Evolutionary conservation across 2,888 invertebrate genomes (phyloP).

Genomic region (Brenthis ino): DNA sequence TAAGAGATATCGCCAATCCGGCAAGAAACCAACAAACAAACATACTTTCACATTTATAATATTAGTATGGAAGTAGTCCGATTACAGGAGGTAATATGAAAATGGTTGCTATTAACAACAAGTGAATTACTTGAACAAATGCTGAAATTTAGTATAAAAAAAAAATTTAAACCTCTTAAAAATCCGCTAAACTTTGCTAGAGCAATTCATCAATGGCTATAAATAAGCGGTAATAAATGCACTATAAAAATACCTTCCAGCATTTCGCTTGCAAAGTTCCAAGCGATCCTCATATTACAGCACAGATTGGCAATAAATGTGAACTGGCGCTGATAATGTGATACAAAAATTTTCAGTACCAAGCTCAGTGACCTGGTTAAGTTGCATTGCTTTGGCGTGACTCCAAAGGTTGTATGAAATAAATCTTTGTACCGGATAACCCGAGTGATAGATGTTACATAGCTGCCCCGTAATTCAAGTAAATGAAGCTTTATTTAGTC

Average conservation of each 20-base stretch:
- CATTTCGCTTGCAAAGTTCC: not conserved
- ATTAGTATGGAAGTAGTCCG: no score
- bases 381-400: slow-evolving; percentile 32
- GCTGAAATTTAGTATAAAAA: no score
- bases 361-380: slow-evolving; percentile 40
- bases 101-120: no score
- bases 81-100: no score
- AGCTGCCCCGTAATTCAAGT: slow-evolving; percentile 21
- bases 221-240: not conserved
- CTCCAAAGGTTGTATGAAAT: slow-evolving; percentile 33
- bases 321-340: slow-evolving; percentile 29
- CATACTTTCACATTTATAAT: no score
- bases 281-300: slow-evolving; percentile 17
- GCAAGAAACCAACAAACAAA: no score
- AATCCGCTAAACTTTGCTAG: no score
- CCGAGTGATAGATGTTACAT: slow-evolving; percentile 31
- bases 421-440: slow-evolving; percentile 38
- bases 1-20: no score
- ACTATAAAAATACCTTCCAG: not conserved
- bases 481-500: slow-evolving; percentile 23
- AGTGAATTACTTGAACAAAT: no score
- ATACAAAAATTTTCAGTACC: slow-evolving; percentile 33
- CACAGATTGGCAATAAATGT: slow-evolving; percentile 30
- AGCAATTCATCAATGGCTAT: not conserved
- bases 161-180: no score